phyloP scores from a whole-genome alignment of 2,113 vertebrate genomes.

The Suncus etruscus region DNA sequence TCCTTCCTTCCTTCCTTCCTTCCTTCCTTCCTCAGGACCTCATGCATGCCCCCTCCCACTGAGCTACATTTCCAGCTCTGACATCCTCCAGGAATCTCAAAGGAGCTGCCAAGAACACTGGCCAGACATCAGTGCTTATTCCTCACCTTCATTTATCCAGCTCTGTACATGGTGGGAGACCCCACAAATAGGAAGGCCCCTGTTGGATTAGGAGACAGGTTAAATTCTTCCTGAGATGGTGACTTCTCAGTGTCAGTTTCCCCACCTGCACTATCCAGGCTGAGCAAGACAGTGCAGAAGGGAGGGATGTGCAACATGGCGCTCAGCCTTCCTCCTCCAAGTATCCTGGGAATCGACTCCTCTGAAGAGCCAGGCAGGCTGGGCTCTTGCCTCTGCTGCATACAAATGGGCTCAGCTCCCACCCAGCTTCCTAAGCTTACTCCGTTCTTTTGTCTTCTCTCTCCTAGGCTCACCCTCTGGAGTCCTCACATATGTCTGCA shows the following conservation, averaged over 20 bases:
- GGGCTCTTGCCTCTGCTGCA: slow-evolving; percentile 52
- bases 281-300: background rate
- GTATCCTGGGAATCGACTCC: slow-evolving; percentile 13
- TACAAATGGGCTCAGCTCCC: slow-evolving; percentile 66
- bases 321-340: background rate
- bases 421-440: slow-evolving; percentile 9
- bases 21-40: too few species aligned
- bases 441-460: slow-evolving; percentile 71
- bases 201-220: background rate
- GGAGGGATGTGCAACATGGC: background rate
- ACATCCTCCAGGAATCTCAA: too few species aligned
- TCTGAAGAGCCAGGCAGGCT: slow-evolving; percentile 44
- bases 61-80: too few species aligned
- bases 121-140: rapidly evolving
- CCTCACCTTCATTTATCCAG: background rate
- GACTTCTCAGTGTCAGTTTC: slow-evolving; percentile 45
- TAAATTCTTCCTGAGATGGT: background rate
- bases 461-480: slow-evolving; percentile 33
- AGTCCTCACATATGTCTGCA: slow-evolving; percentile 69
- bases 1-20: too few species aligned
- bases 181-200: background rate
- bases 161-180: background rate
- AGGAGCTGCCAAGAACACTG: background rate
- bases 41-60: too few species aligned
- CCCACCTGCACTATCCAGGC: background rate